Evolutionary conservation across 2,113 vertebrate species (phyloP), one percentile per base, ranked within the genome.

Genomic region (Cyanoderma ruficeps): DNA sequence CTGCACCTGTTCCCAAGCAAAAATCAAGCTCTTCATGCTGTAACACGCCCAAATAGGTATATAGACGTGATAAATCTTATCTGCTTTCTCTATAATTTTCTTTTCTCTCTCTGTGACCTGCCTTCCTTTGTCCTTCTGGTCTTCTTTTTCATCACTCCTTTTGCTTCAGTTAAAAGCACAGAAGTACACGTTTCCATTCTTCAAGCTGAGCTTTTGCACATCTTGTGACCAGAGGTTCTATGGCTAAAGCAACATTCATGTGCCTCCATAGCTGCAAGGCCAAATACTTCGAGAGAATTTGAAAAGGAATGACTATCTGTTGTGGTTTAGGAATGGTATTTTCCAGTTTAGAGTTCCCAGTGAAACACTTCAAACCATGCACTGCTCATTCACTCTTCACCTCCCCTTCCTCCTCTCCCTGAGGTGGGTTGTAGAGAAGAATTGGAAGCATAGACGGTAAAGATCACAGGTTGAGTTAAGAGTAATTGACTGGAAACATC

Each of bases 341-440:
- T 39, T 37, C 30, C 25, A 52, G 7, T 52, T 82, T 15, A 76
- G 25, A 31, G 24, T 15, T 76, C n/a, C 41, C 30, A 55, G 47
- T 31, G 30, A 41, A 82, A 68, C 17, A 18, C 14, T 68, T 30
- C n/a, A 35, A 55, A 68, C 24, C 17, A 15, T 27, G 14, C 0
- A 0, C n/a, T 53, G 13, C 41, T 41, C 2, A 0, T 55, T 41
- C 30, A 22, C 20, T 30, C 42, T n/a, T 17, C 24, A 41, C 17
- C 31, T 78, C 25, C 24, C n/a, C 17, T 60, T 89, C 39, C 20
- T 46, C 52, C 61, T 22, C 16, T 5, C 14, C 4, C 30, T 83
- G 24, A 22, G 21, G 21, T 46, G n/a, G 47, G 55, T 14, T 47
- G 47, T 24, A 76, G n/a, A 80, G 25, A 14, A 83, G 55, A 61